Evolutionary conservation across 2,888 invertebrate genomes (phyloP), one percentile per base, ranked within the genome.

Genomic region (Sphaerophoria rueppellii): DNA sequence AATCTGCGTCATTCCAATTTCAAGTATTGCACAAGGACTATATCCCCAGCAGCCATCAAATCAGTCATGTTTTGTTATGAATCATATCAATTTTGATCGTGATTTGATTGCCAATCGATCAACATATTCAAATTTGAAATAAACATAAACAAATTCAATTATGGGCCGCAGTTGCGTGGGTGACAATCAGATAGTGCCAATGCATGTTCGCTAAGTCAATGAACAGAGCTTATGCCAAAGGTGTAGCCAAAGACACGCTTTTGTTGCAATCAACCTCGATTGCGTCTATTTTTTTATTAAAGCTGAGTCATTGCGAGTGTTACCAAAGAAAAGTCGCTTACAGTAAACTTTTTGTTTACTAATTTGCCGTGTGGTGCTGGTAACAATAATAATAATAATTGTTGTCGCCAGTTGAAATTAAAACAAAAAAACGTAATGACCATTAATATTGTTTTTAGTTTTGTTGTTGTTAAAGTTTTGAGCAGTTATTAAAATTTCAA

Each of bases 251-350:
- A 67, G 65, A 71, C 63, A 58, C 54, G 65, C 72, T 46, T 67
- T 72, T 78, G 78, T 67, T 72, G 78, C 72, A 78, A 78, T 78
- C 52, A 78, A 67, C 72, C 58, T 55, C 63, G 50, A 78, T 78
- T 72, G 55, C 61, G 70, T 69, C 9, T n/a, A n/a, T n/a, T 3
- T 34, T 57, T 48, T 67, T 24, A 24, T 50, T n/a, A n/a, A 16
- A 16, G 43, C 43, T 43, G 43, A 43, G 11, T 43, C 43, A 43
- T 2, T 7, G 11, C 43, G 12, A 9, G 43, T 43, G 43, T 43
- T 43, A 43, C 9, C 43, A 12, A 43, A 43, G 9, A 4, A 9
- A 9, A 43, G 12, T 43, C 9, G 11, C 9, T 43, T 43, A 43
- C 0, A 4, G 40, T 1, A 43, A 9, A 11, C 12, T 9, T 9